These are phyloP conservation scores for Omphaloscelis lunosa DNA, from an alignment of 2,888 invertebrate genomes.

Conservation along the genomic window DNA sequence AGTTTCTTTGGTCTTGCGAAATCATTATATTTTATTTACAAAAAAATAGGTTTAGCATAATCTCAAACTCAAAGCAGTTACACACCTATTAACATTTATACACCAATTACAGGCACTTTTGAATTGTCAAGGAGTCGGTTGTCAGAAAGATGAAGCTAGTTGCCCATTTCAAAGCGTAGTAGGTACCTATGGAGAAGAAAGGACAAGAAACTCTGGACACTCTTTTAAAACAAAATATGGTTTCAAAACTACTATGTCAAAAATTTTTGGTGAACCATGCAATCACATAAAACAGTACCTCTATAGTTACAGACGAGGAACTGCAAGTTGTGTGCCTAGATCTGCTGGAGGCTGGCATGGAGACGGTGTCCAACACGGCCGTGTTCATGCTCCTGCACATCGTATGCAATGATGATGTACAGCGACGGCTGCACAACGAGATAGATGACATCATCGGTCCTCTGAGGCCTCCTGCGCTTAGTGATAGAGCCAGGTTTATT, in stretches of 20 bases:
- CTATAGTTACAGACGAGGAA: slow-evolving; percentile 82
- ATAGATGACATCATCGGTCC: slow-evolving; percentile 91
- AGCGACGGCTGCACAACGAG: slow-evolving; percentile 90
- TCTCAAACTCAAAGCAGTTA: too few species aligned
- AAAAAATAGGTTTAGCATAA: not conserved
- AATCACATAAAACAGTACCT: not conserved
- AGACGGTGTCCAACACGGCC: slow-evolving; percentile 93
- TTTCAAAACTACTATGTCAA: not conserved
- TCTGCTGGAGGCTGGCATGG: slow-evolving; percentile 93
- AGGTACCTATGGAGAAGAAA: too few species aligned
- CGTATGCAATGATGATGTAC: slow-evolving; percentile 90
- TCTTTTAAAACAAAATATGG: too few species aligned
- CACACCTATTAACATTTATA: too few species aligned
- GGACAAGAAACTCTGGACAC: too few species aligned
- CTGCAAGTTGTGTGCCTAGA: slow-evolving; percentile 91
- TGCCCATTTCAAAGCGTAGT: too few species aligned
- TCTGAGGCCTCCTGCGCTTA: slow-evolving; percentile 88
- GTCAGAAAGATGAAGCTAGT: too few species aligned
- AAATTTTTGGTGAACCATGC: not conserved
- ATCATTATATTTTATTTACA: not conserved
- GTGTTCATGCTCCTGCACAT: slow-evolving; percentile 91
- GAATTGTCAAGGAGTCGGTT: too few species aligned
- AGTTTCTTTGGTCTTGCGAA: not conserved
- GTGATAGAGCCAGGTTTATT: slow-evolving; percentile 88
- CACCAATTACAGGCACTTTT: too few species aligned